These are phyloP conservation scores for Nemotelus nigrinus DNA, from an alignment of 2,888 invertebrate genomes.

Conservation along the genomic window DNA sequence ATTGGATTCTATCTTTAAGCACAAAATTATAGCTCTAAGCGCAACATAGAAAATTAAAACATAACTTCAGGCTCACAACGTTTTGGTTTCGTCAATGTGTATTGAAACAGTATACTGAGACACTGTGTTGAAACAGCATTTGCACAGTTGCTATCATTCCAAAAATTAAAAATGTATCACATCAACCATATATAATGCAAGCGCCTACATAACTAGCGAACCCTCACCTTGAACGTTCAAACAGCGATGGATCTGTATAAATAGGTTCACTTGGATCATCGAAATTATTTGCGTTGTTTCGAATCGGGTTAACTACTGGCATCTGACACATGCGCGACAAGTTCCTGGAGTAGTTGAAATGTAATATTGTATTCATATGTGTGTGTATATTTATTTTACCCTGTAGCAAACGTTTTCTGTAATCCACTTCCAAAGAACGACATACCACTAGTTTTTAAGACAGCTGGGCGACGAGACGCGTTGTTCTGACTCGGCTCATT, in stretches of 20 bases:
- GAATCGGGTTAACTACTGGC: conserved; percentile 66
- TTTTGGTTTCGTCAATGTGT: too few species aligned
- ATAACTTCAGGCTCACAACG: too few species aligned
- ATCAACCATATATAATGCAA: too few species aligned
- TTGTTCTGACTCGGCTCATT: conserved; percentile 60
- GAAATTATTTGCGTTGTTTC: conserved; percentile 69
- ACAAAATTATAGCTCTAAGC: too few species aligned
- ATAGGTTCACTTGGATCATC: conserved; percentile 93
- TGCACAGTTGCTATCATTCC: too few species aligned
- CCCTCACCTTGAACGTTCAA: conserved; percentile 79
- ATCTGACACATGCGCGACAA: conserved; percentile 65
- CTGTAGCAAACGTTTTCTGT: conserved; percentile 76
- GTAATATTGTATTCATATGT: not conserved
- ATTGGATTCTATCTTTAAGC: too few species aligned
- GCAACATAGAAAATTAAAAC: too few species aligned
- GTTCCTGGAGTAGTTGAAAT: conserved; percentile 57
- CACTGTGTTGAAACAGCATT: too few species aligned
- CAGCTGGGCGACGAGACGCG: conserved; percentile 54
- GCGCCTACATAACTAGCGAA: not conserved
- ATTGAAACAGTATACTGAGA: too few species aligned
- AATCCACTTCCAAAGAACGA: conserved; percentile 76
- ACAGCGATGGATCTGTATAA: conserved; percentile 90
- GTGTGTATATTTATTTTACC: conserved; percentile 61
- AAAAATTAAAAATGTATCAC: too few species aligned
- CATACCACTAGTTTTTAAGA: conserved; percentile 56